Evolutionary conservation across 92 coral and sea anemone species (phyloP).

Genomic region (Porites evermanni): DNA sequence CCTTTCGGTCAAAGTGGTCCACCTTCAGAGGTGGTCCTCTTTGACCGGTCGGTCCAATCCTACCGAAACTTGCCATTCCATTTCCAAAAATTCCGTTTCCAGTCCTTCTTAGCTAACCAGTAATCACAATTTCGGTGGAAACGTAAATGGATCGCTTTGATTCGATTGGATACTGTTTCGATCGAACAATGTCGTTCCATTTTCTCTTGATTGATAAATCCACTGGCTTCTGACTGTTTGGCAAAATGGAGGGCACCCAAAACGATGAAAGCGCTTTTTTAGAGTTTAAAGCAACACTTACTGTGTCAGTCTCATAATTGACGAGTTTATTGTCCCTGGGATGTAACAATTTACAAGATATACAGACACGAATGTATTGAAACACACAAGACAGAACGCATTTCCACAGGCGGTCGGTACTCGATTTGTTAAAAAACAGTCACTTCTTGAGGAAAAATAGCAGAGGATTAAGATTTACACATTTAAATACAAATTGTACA

Average conservation of each 20-base stretch:
- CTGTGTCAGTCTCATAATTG: neutral
- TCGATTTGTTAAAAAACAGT: constrained; percentile 36
- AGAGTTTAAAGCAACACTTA: neutral
- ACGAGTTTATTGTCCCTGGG: constrained; percentile 49
- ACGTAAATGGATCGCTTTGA: too few species aligned
- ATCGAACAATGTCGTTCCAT: too few species aligned
- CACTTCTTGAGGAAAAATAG: constrained; percentile 24
- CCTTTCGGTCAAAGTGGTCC: too few species aligned
- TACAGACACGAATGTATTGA: constrained; percentile 35
- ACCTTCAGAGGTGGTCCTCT: too few species aligned
- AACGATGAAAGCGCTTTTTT: neutral
- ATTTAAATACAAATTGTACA: constrained; percentile 49
- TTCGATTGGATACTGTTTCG: too few species aligned
- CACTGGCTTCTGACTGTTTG: neutral
- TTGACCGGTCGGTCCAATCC: too few species aligned
- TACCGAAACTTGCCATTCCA: too few species aligned
- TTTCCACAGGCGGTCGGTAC: constrained; percentile 5
- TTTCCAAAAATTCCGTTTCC: too few species aligned
- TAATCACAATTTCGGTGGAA: too few species aligned
- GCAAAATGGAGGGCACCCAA: neutral
- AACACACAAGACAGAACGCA: constrained; percentile 13
- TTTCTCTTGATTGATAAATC: too few species aligned
- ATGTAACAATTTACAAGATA: constrained; percentile 43
- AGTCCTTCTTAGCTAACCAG: too few species aligned
- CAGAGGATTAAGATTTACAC: constrained; percentile 15